phyloP scores from a whole-genome alignment of 2,113 vertebrate species.

The Glaucomys volans region DNA sequence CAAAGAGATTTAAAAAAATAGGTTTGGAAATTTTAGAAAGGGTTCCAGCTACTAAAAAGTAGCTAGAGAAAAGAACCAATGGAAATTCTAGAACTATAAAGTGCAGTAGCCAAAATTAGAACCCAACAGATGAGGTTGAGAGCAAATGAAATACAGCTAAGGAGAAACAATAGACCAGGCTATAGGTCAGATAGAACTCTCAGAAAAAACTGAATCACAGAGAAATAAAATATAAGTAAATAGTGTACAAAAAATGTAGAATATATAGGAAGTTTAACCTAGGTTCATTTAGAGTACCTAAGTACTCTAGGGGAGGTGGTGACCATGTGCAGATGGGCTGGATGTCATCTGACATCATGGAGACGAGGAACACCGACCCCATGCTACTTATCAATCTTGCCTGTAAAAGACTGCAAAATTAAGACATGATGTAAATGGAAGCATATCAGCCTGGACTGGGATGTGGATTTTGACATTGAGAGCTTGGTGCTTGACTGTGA shows the following conservation, averaged over 20 bases:
- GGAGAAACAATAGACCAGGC: neutral
- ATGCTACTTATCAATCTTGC: neutral
- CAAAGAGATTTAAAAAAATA: neutral
- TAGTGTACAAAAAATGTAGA: neutral
- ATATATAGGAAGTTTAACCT: neutral
- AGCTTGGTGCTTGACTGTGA: constrained; percentile 89
- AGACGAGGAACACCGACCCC: too few species aligned
- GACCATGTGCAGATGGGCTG: neutral
- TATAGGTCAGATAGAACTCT: neutral
- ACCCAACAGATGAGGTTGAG: neutral
- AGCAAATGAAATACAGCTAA: neutral
- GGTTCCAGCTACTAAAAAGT: neutral
- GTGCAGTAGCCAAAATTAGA: constrained; percentile 2
- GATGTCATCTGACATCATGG: too few species aligned
- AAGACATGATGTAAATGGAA: constrained; percentile 92
- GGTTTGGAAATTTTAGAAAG: neutral
- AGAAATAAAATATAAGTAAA: neutral
- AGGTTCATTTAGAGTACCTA: neutral
- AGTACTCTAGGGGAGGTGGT: neutral
- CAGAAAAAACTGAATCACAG: neutral
- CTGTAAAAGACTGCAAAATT: constrained; percentile 94
- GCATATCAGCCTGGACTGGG: constrained; percentile 91
- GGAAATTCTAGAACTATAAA: constrained; percentile 15
- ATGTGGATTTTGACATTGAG: constrained; percentile 90
- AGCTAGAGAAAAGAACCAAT: neutral